Evolutionary conservation across 2,797 vertebrate genomes (phyloP).

Genomic region (Enteromius unitaeniatus): DNA sequence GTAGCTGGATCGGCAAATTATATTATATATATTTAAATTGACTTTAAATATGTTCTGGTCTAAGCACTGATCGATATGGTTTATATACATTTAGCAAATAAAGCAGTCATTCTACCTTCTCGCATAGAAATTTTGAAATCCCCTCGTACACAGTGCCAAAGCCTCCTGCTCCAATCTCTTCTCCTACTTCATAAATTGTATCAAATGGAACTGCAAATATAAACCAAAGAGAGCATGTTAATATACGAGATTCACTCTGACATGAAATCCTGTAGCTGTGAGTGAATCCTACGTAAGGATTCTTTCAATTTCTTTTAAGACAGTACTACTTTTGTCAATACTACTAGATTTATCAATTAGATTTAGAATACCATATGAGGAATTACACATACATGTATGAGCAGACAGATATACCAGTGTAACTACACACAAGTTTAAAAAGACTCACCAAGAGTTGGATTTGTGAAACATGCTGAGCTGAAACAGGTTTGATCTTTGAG

Average conservation of each 20-base stretch:
- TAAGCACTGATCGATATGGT: not conserved
- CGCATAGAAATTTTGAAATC: not conserved
- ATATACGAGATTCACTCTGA: not conserved
- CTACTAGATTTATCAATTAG: no score
- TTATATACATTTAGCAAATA: not conserved
- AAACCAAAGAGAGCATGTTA: not conserved
- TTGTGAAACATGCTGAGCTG: not conserved
- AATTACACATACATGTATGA: not conserved
- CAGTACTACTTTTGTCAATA: not conserved
- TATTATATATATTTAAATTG: not conserved
- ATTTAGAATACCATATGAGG: not conserved
- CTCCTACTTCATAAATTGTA: constrained; percentile 2
- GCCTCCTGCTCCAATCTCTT: constrained; percentile 12
- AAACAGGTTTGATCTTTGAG: not conserved
- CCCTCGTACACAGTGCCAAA: not conserved
- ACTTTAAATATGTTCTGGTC: not conserved
- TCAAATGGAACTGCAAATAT: constrained; percentile 6
- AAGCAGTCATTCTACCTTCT: not conserved
- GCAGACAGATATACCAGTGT: not conserved
- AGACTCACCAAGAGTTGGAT: not conserved
- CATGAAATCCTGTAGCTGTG: not conserved
- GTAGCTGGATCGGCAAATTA: not conserved
- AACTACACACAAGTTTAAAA: not conserved
- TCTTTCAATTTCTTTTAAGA: not conserved
- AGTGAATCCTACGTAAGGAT: not conserved